Evolutionary conservation across 2,888 invertebrate species (phyloP), one percentile per base, ranked within the genome.

Genomic region (Ormyrus pomaceus): DNA sequence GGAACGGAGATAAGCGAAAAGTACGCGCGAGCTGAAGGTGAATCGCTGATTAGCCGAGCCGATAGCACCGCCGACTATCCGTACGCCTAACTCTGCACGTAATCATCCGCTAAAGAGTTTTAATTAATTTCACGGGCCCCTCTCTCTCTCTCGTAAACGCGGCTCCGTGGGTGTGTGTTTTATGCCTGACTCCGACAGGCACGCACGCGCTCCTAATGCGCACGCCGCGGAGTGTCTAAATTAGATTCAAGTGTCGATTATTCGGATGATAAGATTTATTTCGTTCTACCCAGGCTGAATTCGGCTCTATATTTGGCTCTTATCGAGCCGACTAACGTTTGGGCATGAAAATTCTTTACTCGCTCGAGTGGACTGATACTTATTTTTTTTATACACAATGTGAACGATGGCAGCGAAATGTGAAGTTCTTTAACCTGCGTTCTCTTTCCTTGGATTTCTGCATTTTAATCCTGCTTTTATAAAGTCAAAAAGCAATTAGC

Each of bases 91-190:
- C 75, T 65, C 72, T 55, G 55, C 81, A 68, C 72, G 82, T 77
- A 77, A 82, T 82, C 79, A 79, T 79, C 62, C 77, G 68, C 82
- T 82, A 77, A 80, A 82, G 80, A 82, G 80, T 82, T 82, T 82
- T 80, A 82, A 82, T 82, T 80, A 80, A 82, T 82, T 82, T 80
- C 77, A 68, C 53, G 65, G 69, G 61, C 62, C 76, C n/a, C 73
- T 50, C 55, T 64, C 48, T 48, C 19, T 34, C 34, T 34, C 34
- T 34, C 34, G 51, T 13, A 13, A 9, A 46, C 64, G 46, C 13
- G 34, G 50, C 10, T 7, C 50, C 13, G 56, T 48, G 55, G 58
- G 19, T 73, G 61, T 82, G 66, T 79, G 65, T 71, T 82, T 80
- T 77, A 82, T 74, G 56, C 59, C 55, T 34, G 66, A 65, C 66